Base-by-base conservation (phyloP, 1,140 invertebrate species). In the Steinernema feltiae region DNA sequence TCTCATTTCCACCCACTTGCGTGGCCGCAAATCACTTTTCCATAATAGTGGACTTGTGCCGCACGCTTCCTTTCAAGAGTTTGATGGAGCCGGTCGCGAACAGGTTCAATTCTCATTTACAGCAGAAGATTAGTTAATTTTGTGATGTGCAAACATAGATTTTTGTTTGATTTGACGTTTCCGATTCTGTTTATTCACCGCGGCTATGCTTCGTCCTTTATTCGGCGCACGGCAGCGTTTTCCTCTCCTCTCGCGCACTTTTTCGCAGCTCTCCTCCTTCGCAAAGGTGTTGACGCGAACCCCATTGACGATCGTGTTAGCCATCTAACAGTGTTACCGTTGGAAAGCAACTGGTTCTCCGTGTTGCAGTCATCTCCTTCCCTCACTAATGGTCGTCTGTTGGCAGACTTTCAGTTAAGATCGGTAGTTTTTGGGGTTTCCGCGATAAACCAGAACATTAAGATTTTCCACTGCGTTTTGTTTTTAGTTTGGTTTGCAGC, bases 151-250 rank as follows among this genome's bases (percentile, higher is more conserved):
- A 63, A 63, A 63, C 53, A 63, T 3, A 63, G 24, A 12, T n/a
- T 63, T 63, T 63, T 63, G 53, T 63, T 63, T 63, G 53, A 27
- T 27, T 63, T 63, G 24, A 27, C 53, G 53, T 63, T 63, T n/a
- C n/a, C n/a, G n/a, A n/a, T n/a, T 46, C 41, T 63, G 53, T 63
- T 63, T 63, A 63, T 63, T 63, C 53, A 63, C 53, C 53, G 24
- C 12, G 2, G 12, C 12, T 27, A 12, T 3, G 53, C 24, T 63
- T 63, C 12, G 53, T 63, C 53, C 53, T 63, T 63, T 63, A 63
- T 63, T 63, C 53, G 53, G 53, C 53, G 24, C 53, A 7, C 53
- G 53, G 53, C 53, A n/a, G 24, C 24, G 53, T 27, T 27, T 27
- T 17, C 53, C 53, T 63, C 53, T 27, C 7, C 15, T 41, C 53